Evolutionary conservation across 2,888 invertebrate species (phyloP).

Genomic region (Chrysolina oricalcia): DNA sequence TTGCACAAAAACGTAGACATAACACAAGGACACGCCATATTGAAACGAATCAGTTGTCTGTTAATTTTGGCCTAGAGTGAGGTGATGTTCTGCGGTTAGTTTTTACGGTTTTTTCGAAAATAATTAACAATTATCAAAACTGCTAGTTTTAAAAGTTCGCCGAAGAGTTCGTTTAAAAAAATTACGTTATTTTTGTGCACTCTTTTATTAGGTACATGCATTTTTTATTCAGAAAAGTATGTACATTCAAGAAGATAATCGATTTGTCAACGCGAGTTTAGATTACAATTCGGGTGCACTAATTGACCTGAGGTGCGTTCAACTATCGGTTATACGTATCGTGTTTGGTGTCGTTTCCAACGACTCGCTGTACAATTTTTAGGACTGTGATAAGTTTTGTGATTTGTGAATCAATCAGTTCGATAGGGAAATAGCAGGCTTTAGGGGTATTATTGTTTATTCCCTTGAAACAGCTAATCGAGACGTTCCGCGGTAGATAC

Average conservation of each 20-base stretch:
- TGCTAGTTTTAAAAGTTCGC: neutral
- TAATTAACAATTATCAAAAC: constrained; percentile 40
- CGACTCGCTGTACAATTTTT: constrained; percentile 53
- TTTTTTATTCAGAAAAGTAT: constrained; percentile 60
- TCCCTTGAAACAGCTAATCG: constrained; percentile 12
- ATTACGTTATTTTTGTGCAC: constrained; percentile 30
- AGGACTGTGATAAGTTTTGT: constrained; percentile 5
- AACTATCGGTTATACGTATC: constrained; percentile 64
- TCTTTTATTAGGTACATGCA: constrained; percentile 35
- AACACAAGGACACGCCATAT: constrained; percentile 76
- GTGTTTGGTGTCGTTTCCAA: constrained; percentile 70
- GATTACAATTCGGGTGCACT: constrained; percentile 74
- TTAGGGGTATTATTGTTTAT: constrained; percentile 5
- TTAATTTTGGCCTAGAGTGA: constrained; percentile 74
- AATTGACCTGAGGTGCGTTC: constrained; percentile 74
- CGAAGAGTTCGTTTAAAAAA: constrained; percentile 4
- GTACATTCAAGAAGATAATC: constrained; percentile 71
- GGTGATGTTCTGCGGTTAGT: constrained; percentile 64
- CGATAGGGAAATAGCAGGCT: neutral
- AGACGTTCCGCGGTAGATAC: constrained; percentile 19
- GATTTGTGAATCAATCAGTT: constrained; percentile 10
- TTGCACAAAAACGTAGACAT: constrained; percentile 52
- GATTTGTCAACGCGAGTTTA: constrained; percentile 75
- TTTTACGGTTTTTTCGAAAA: constrained; percentile 63
- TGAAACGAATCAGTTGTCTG: constrained; percentile 76